These are phyloP conservation scores for Sinocyclocheilus rhinocerous DNA, from an alignment of 2,113 vertebrate species.

Conservation along the genomic window DNA sequence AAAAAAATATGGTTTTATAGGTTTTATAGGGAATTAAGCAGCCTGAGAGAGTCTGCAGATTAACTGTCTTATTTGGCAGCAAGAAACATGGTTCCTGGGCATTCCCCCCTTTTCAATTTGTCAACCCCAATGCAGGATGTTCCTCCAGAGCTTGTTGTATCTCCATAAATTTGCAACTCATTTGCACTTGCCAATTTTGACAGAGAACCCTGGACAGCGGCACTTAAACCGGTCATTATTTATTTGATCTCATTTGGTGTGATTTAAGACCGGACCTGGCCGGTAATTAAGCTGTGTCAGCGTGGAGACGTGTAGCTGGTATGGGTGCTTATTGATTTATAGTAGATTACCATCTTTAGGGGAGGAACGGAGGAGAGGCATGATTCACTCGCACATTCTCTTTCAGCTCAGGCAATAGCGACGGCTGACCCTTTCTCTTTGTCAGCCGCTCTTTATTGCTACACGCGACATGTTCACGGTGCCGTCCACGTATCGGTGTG, in stretches of 20 bases:
- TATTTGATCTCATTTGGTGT: conserved; percentile 72
- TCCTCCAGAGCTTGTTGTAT: conserved; percentile 61
- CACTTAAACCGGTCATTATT: conserved; percentile 72
- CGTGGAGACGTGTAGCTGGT: conserved; percentile 57
- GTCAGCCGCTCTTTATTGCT: conserved; percentile 28
- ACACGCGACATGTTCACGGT: conserved; percentile 9
- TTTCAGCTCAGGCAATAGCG: not conserved
- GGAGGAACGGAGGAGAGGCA: conserved; percentile 46
- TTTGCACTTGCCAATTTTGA: conserved; percentile 68
- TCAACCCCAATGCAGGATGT: conserved; percentile 60
- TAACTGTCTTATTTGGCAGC: conserved; percentile 65
- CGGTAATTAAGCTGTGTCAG: conserved; percentile 78
- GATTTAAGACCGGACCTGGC: conserved; percentile 68
- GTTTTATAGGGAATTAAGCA: conserved; percentile 66
- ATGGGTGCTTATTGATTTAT: conserved; percentile 72
- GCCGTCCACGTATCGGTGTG: conserved; percentile 42
- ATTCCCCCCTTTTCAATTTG: conserved; percentile 64
- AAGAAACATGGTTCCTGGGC: conserved; percentile 63
- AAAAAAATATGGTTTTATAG: conserved; percentile 51
- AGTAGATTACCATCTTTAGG: conserved; percentile 72
- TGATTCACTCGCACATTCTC: conserved; percentile 42
- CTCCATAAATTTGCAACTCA: conserved; percentile 72
- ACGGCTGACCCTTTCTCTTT: conserved; percentile 43
- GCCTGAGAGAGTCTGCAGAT: conserved; percentile 64
- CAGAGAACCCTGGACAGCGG: conserved; percentile 55